Conservation (phyloP, 1,140 invertebrate species). For the Drosophila biarmipes region DNA sequence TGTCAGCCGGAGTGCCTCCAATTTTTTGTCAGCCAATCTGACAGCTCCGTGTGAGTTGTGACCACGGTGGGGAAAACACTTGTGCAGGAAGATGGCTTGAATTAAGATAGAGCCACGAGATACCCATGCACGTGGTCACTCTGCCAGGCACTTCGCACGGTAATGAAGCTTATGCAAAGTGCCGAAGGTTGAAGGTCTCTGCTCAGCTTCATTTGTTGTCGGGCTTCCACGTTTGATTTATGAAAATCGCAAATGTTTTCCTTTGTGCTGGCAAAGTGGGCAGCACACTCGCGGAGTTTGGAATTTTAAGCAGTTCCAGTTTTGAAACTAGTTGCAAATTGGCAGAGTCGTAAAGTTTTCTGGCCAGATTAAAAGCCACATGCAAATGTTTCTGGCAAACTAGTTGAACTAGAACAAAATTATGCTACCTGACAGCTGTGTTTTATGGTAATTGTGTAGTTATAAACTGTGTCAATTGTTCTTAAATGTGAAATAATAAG, state of each 20-base stretch:
- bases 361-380: not conserved
- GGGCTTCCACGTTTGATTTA: constrained; percentile 26
- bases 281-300: not conserved
- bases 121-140: constrained; percentile 20
- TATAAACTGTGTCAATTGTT: no score
- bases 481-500: no score
- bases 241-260: constrained; percentile 25
- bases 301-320: constrained; percentile 12
- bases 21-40: constrained; percentile 8
- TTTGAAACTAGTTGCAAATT: not conserved
- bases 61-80: constrained; percentile 25
- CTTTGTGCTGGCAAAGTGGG: constrained; percentile 2
- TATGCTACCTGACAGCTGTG: no score
- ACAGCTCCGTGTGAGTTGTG: constrained; percentile 24
- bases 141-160: constrained; percentile 21
- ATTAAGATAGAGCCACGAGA: constrained; percentile 24
- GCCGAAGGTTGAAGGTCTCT: constrained; percentile 31
- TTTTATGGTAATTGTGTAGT: no score
- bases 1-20: constrained; percentile 16
- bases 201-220: constrained; percentile 7
- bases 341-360: not conserved
- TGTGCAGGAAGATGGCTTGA: constrained; percentile 4
- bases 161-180: constrained; percentile 35
- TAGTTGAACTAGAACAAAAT: not conserved
- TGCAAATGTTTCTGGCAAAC: not conserved